Evolutionary conservation across 2,888 invertebrate genomes (phyloP), one percentile per base, ranked within the genome.

Genomic region (Macaria liturata): DNA sequence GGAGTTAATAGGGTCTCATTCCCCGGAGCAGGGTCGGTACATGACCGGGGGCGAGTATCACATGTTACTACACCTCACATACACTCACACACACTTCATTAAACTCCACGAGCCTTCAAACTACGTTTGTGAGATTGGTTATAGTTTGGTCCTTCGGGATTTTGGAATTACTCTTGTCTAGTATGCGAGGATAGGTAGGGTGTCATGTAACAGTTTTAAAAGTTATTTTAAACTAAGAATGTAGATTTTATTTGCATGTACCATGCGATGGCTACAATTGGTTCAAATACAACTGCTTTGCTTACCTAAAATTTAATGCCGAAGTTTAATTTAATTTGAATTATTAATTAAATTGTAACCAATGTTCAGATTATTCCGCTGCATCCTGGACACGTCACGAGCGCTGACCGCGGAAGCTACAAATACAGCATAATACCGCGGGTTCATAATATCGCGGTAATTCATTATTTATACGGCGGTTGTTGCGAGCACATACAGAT

Each of bases 391-490:
- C 59, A 50, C 60, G 63, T 63, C 65, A 61, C 53, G 56, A 51
- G 46, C 61, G 64, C 55, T 59, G 64, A 64, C 58, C 61, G 57
- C 67, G 58, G 58, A 61, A 61, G 60, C 61, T 58, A 62, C 2
- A 20, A 2, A 68, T 64, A 59, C 53, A 40, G 40, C 59, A 53
- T 63, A 67, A 63, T 66, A 62, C 57, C 60, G 46, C 56, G 56
- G 54, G 63, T 64, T 68, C 61, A 63, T 68, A 64, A 66, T 64
- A 61, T 51, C 32, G 63, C 58, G 46, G 58, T 60, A 59, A 67
- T 67, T 67, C 50, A 66, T 66, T 61, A 66, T 66, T 63, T 58
- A 64, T 60, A 53, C 55, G 54, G 57, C 54, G 57, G 59, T 61
- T 60, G 63, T 62, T 57, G 63, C 59, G 56, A 54, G 60, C 63